These are phyloP conservation scores for Listronotus bonariensis DNA, from an alignment of 1,140 invertebrate species.

Conservation along the genomic window DNA sequence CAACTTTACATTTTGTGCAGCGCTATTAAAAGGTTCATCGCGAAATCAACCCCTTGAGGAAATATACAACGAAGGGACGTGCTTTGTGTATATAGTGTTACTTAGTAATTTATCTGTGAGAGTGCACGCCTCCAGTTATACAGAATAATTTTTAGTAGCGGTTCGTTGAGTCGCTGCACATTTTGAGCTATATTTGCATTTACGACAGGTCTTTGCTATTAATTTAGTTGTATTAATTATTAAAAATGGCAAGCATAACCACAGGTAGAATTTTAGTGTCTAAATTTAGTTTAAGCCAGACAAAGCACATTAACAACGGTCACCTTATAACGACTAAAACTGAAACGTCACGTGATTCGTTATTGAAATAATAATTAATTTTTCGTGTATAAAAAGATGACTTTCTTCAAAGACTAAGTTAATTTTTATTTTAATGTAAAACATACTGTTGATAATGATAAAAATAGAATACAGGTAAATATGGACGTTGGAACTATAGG, in stretches of 20 bases:
- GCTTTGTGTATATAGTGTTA: constrained; percentile 38
- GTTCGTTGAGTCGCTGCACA: neutral
- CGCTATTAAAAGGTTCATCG: constrained; percentile 45
- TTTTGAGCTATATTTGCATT: constrained; percentile 2
- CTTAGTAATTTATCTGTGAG: constrained; percentile 33
- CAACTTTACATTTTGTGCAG: constrained; percentile 40
- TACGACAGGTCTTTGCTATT: neutral
- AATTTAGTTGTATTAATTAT: neutral
- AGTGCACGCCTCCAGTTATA: constrained; percentile 15
- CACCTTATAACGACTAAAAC: too few species aligned
- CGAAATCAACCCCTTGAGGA: constrained; percentile 46
- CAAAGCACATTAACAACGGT: too few species aligned
- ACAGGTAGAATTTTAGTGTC: too few species aligned
- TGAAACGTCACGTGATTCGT: too few species aligned
- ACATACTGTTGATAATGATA: too few species aligned
- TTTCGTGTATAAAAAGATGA: too few species aligned
- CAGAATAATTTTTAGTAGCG: constrained; percentile 2
- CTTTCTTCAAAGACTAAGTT: too few species aligned
- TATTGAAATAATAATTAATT: too few species aligned
- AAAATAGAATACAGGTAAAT: too few species aligned
- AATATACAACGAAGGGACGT: constrained; percentile 41
- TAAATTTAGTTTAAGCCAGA: too few species aligned
- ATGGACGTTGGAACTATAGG: too few species aligned
- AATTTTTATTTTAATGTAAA: too few species aligned
- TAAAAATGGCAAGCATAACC: neutral